Evolutionary conservation across 1,140 invertebrate species (phyloP).

Genomic region (Drosophila jambulina): DNA sequence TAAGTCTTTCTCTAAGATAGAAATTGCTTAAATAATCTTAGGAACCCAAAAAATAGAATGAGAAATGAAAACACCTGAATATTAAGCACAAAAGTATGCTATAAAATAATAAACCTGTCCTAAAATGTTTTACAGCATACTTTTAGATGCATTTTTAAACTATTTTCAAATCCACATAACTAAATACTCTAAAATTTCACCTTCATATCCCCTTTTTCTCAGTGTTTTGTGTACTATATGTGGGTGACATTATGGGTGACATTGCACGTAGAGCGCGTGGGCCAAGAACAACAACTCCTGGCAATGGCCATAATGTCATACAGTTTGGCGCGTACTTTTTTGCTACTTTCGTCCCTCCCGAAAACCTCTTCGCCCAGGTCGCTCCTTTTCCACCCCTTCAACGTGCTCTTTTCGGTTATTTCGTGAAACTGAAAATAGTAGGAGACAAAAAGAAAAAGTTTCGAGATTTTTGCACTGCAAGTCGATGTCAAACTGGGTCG

Average conservation of each 20-base stretch:
- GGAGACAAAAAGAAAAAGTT: slow-evolving; percentile 39
- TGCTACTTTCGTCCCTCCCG: slow-evolving; percentile 15
- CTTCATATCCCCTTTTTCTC: not conserved
- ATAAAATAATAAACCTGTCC: not conserved
- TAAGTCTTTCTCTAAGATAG: not conserved
- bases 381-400: slow-evolving; percentile 23
- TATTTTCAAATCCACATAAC: not conserved
- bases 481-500: slow-evolving; percentile 59
- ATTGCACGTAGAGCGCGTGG: slow-evolving; percentile 57
- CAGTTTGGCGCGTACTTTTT: slow-evolving; percentile 69
- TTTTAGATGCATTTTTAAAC: not conserved
- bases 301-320: slow-evolving; percentile 78
- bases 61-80: not conserved
- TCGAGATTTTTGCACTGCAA: slow-evolving; percentile 55
- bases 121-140: not conserved
- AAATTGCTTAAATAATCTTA: not conserved
- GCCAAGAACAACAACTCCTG: slow-evolving; percentile 34
- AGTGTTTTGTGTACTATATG: slow-evolving; percentile 7
- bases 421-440: slow-evolving; percentile 19
- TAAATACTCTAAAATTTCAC: not conserved
- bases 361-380: slow-evolving; percentile 11
- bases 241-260: slow-evolving; percentile 56
- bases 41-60: not conserved
- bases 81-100: not conserved
- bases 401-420: slow-evolving; percentile 30